Evolutionary conservation across 2,888 invertebrate species (phyloP).

Genomic region (Zhengitettix transpicula): DNA sequence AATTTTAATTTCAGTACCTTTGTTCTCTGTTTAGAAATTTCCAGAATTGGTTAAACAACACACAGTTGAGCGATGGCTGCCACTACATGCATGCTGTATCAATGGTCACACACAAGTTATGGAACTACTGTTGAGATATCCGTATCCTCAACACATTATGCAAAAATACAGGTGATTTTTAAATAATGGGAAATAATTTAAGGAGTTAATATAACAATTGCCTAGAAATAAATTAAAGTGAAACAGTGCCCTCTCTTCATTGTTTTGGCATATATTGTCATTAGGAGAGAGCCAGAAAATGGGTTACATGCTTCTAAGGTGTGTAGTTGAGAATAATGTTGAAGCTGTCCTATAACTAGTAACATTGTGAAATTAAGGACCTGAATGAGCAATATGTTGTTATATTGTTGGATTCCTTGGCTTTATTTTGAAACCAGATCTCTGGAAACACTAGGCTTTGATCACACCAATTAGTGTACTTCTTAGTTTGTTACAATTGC

Average conservation of each 20-base stretch:
- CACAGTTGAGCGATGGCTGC: slow-evolving; percentile 84
- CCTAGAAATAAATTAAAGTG: background rate
- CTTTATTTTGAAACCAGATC: too few species aligned
- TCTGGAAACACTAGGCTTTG: too few species aligned
- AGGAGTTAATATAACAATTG: background rate
- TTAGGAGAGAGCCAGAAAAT: too few species aligned
- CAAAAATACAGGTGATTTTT: slow-evolving; percentile 35
- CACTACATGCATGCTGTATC: slow-evolving; percentile 82
- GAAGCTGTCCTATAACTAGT: too few species aligned
- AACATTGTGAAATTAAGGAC: too few species aligned
- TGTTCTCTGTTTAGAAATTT: slow-evolving; percentile 37
- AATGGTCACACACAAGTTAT: slow-evolving; percentile 68
- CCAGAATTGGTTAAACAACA: slow-evolving; percentile 70
- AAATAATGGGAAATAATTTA: background rate
- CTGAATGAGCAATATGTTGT: too few species aligned
- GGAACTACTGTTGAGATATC: slow-evolving; percentile 59
- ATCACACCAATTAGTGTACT: too few species aligned
- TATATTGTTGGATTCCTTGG: too few species aligned
- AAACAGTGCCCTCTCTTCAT: background rate
- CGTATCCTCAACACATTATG: slow-evolving; percentile 57
- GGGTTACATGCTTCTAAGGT: too few species aligned
- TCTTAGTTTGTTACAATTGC: too few species aligned
- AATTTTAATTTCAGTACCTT: background rate
- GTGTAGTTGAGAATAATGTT: too few species aligned
- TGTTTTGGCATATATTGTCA: too few species aligned